These are phyloP conservation scores for Nomia melanderi DNA, from an alignment of 1,140 invertebrate species.

Conservation along the genomic window DNA sequence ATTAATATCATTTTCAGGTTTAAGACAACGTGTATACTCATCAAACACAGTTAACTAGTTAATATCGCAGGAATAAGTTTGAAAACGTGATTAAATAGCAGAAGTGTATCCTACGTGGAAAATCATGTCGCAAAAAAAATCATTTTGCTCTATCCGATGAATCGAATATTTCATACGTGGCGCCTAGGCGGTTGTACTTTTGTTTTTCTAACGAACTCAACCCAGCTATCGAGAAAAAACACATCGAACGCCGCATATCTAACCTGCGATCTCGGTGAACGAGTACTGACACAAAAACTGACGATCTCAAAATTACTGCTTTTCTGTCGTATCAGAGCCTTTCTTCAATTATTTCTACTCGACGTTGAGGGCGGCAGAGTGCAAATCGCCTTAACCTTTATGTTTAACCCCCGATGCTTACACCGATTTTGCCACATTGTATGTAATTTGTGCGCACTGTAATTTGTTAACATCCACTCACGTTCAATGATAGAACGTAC, in stretches of 20 bases:
- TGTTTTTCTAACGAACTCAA: conserved; percentile 14
- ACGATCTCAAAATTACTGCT: conserved; percentile 35
- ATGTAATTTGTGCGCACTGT: conserved; percentile 38
- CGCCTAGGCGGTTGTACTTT: conserved; percentile 2
- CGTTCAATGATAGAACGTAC: background rate
- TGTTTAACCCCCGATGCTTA: conserved; percentile 43
- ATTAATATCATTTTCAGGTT: too few relatives aligned
- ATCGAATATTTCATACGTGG: background rate
- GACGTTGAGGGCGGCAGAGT: conserved; percentile 16
- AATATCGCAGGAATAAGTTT: too few relatives aligned
- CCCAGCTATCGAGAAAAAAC: background rate
- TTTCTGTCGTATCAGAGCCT: conserved; percentile 17
- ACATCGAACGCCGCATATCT: conserved; percentile 16
- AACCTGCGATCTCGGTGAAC: conserved; percentile 20
- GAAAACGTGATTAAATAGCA: too few relatives aligned
- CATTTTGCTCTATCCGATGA: background rate
- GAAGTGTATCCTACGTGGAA: too few relatives aligned
- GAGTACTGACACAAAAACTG: conserved; percentile 24
- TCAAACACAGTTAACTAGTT: too few relatives aligned
- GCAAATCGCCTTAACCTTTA: conserved; percentile 30
- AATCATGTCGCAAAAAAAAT: too few relatives aligned
- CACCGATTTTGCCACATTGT: conserved; percentile 41
- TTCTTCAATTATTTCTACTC: conserved; percentile 45
- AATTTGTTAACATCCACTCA: conserved; percentile 34
- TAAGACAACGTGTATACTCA: too few relatives aligned